Conservation (phyloP, 2,113 vertebrate genomes). For the Lagopus muta region DNA sequence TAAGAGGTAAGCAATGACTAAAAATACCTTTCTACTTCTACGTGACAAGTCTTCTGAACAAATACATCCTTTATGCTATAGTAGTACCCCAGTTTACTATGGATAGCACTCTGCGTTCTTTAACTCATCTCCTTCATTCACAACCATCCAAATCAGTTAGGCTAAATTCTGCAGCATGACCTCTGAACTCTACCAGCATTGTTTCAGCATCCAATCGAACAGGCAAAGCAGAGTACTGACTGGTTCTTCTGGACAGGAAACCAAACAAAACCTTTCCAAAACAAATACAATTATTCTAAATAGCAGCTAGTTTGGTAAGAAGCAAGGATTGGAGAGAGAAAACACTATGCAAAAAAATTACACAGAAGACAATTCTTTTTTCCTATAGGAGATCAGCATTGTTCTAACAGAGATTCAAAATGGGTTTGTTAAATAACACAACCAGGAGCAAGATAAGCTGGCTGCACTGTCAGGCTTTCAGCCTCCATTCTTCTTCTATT, state of each 20-base stretch:
- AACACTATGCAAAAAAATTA: neutral
- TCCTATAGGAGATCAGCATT: neutral
- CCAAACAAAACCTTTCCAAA: neutral
- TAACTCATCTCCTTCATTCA: neutral
- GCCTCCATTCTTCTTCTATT: accelerated
- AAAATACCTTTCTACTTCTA: neutral
- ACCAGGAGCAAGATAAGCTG: neutral
- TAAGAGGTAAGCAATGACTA: neutral
- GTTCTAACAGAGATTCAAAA: neutral
- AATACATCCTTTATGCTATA: neutral
- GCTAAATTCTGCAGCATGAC: neutral
- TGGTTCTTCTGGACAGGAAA: neutral
- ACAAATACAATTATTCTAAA: accelerated
- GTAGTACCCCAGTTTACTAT: neutral
- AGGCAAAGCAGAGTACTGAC: neutral
- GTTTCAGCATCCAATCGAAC: neutral
- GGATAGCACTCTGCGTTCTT: neutral
- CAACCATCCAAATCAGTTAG: neutral
- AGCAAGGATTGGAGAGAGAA: neutral
- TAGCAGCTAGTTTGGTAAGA: neutral
- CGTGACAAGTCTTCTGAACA: neutral
- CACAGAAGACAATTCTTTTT: neutral
- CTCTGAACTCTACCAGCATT: neutral
- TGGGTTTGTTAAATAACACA: accelerated
- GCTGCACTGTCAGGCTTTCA: neutral